Base-by-base conservation (phyloP, 2,113 vertebrate species). In the Mastomys coucha region DNA sequence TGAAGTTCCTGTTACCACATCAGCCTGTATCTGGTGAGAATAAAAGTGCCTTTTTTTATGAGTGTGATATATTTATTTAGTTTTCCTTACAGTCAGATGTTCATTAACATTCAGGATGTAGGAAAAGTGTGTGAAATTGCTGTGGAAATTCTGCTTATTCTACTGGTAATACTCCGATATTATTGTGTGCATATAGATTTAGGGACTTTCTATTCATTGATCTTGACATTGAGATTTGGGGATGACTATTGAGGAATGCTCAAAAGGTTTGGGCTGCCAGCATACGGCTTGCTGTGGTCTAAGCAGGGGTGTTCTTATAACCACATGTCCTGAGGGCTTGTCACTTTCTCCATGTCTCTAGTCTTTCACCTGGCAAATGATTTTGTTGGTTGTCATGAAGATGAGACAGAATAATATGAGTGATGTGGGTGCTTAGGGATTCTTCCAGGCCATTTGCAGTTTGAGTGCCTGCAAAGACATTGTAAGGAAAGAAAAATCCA, bases 1-100 rank as follows among this genome's bases (percentile, higher is more conserved):
- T 5, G 16, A 10, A 0, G 13, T 11, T 22, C 56, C 31, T 20
- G 0, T 36, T 26, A 8, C 31, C 5, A 22, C 2, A 3, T 9
- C 33, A 4, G 39, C 58, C 69, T 81, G 45, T 19, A 2, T 39
- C 53, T 1, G 5, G 10, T 45, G 49, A 16, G 4, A 20, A 24
- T 12, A 0, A 2, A 2, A 10, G 26, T 67, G n/a, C 36, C 88
- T 51, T 89, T 67, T 51, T 81, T 58, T 13, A 1, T 65, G 17
- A 0, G 3, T 77, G 36, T 65, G 42, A 17, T 89, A 80, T 36
- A 6, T 22, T 42, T 86, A 12, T 82, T n/a, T 1, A 1, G 26
- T 80, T 36, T 88, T 92, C 39, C 84, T 81, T 89, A 39, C 4
- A 56, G 28, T 80, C 5, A 1, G 53, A 4, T n/a, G 26, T 39